Percentiles rank a stretch among this genome's conserved stretches.
Conservation (phyloP, 2,888 invertebrate genomes). For the Ormyrus rosae region DNA sequence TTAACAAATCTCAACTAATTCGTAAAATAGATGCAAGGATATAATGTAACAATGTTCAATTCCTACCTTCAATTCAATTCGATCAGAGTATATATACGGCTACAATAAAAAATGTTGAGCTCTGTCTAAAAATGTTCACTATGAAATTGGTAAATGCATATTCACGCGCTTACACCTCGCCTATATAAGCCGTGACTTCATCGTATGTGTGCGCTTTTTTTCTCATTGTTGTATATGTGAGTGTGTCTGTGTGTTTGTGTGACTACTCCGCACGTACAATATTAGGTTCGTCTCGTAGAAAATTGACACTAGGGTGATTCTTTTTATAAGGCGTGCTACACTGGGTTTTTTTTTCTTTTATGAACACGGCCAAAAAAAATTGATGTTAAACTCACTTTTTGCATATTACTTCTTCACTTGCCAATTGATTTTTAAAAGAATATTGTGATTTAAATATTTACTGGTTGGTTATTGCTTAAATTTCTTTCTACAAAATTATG, state of each 20-base stretch:
- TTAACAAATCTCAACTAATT: background rate
- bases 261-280: slow-evolving; percentile 41
- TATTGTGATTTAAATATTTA: no score
- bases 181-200: slow-evolving; percentile 44
- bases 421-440: background rate
- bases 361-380: slow-evolving; percentile 60
- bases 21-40: no score
- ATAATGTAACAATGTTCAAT: slow-evolving; percentile 26
- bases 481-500: no score
- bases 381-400: slow-evolving; percentile 52
- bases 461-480: no score
- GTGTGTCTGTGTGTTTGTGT: slow-evolving; percentile 15
- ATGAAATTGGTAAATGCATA: slow-evolving; percentile 50
- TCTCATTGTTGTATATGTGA: background rate
- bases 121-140: slow-evolving; percentile 35
- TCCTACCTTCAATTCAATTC: slow-evolving; percentile 19
- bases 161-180: slow-evolving; percentile 56
- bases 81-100: slow-evolving; percentile 11
- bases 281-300: slow-evolving; percentile 67
- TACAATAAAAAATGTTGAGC: slow-evolving; percentile 46
- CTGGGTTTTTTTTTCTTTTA: slow-evolving; percentile 56
- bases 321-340: slow-evolving; percentile 69
- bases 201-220: slow-evolving; percentile 49
- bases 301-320: slow-evolving; percentile 73
- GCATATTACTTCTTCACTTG: slow-evolving; percentile 6